Conservation (phyloP, 2,113 vertebrate genomes). For the Tragelaphus buxtoni region DNA sequence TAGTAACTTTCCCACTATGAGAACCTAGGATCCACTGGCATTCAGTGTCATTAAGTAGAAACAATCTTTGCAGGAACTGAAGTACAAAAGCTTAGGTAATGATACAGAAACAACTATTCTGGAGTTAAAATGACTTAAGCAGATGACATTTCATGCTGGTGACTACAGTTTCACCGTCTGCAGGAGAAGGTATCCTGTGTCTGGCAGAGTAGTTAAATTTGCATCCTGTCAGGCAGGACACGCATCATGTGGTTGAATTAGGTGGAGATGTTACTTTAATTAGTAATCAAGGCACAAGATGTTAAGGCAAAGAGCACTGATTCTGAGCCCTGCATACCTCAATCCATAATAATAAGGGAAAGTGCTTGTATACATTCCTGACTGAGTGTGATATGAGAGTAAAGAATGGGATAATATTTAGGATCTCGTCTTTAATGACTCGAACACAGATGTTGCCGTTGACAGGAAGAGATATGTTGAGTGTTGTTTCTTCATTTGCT, state of each 20-base stretch:
- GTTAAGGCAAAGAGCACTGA: background rate
- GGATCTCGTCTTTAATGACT: conserved; percentile 26
- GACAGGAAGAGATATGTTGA: conserved; percentile 48
- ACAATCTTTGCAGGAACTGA: background rate
- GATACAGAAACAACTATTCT: background rate
- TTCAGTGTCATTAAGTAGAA: background rate
- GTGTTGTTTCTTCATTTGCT: conserved; percentile 54
- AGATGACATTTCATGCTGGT: background rate
- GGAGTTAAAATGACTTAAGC: conserved; percentile 9
- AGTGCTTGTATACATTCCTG: background rate
- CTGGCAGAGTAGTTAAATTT: conserved; percentile 27
- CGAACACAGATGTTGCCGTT: conserved; percentile 18
- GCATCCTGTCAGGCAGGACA: background rate
- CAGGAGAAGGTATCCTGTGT: background rate
- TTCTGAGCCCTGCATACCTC: background rate
- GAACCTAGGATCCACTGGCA: background rate
- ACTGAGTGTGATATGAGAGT: background rate
- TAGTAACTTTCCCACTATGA: background rate
- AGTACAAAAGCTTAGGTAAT: background rate
- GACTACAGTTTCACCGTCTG: background rate
- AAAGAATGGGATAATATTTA: background rate
- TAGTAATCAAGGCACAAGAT: conserved; percentile 9
- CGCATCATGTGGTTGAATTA: background rate
- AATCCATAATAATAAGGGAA: background rate
- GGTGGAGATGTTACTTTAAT: conserved; percentile 27